phyloP scores from a whole-genome alignment of 2,888 invertebrate genomes.

The Xestia ashworthii region DNA sequence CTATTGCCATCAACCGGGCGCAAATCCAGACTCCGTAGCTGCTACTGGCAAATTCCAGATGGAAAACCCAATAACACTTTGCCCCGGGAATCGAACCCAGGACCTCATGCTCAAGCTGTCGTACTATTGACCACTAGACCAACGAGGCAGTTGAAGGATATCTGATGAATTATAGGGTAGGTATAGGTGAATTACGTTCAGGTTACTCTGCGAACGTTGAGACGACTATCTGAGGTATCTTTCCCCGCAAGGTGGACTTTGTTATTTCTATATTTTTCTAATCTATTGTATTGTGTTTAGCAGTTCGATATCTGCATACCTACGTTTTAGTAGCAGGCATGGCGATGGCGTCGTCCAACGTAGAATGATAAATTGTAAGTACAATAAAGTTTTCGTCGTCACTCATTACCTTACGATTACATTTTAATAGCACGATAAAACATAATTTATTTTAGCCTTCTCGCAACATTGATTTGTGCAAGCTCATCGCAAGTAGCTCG shows the following conservation, averaged over 20 bases:
- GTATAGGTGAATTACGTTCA: background rate
- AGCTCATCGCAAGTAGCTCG: constrained; percentile 6
- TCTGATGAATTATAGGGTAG: background rate
- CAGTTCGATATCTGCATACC: constrained; percentile 2
- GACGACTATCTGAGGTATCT: background rate
- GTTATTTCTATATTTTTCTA: background rate
- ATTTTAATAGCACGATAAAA: constrained; percentile 49
- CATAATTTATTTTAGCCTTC: constrained; percentile 46
- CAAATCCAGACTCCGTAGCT: no score
- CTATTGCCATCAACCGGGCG: no score
- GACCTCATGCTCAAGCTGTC: no score
- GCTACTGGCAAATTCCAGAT: no score
- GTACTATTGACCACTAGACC: no score
- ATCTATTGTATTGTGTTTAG: background rate
- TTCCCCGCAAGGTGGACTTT: background rate
- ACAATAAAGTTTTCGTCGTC: constrained; percentile 26
- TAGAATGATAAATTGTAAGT: constrained; percentile 7
- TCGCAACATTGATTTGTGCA: constrained; percentile 53
- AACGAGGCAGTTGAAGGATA: background rate
- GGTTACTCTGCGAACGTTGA: background rate
- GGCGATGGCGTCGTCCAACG: constrained; percentile 11
- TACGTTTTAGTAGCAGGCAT: constrained; percentile 20
- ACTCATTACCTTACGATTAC: constrained; percentile 42
- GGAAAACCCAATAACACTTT: no score
- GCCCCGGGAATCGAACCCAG: no score